Evolutionary conservation across 2,888 invertebrate genomes (phyloP).

Genomic region (Drosophila nigricruria): DNA sequence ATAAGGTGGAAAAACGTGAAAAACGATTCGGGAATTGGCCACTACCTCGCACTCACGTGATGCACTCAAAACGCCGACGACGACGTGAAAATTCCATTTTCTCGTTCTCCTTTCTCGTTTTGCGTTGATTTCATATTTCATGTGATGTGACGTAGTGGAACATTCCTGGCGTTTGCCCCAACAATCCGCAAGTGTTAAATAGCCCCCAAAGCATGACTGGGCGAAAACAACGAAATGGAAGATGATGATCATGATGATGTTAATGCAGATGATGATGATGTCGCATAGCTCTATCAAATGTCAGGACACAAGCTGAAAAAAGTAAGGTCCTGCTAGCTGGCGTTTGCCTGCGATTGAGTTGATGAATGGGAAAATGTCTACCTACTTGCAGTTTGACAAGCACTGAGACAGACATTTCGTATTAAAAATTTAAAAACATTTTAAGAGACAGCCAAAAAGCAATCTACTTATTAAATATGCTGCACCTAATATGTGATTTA

Average conservation of each 20-base stretch:
- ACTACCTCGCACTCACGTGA: conserved; percentile 84
- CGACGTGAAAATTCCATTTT: neutral
- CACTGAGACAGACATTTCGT: neutral
- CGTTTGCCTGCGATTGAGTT: neutral
- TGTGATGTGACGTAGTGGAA: conserved; percentile 85
- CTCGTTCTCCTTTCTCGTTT: neutral
- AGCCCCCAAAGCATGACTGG: conserved; percentile 7
- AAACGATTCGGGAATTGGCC: conserved; percentile 81
- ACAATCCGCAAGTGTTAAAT: conserved; percentile 35
- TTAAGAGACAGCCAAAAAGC: neutral
- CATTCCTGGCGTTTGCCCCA: conserved; percentile 80
- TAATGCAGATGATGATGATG: neutral
- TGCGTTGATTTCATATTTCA: conserved; percentile 71
- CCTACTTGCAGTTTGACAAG: neutral
- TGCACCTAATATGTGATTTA: neutral
- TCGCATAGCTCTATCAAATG: conserved; percentile 5
- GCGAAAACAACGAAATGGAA: neutral
- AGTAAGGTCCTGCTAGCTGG: neutral
- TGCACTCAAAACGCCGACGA: conserved; percentile 49
- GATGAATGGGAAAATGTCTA: neutral
- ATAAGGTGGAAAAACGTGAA: conserved; percentile 12
- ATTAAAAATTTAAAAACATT: neutral
- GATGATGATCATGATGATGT: neutral
- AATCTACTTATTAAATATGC: neutral
- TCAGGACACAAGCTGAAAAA: neutral